Percentiles rank a stretch among this genome's conserved stretches.
Conservation (phyloP, 2,113 vertebrate genomes). For the Dinomys branickii region DNA sequence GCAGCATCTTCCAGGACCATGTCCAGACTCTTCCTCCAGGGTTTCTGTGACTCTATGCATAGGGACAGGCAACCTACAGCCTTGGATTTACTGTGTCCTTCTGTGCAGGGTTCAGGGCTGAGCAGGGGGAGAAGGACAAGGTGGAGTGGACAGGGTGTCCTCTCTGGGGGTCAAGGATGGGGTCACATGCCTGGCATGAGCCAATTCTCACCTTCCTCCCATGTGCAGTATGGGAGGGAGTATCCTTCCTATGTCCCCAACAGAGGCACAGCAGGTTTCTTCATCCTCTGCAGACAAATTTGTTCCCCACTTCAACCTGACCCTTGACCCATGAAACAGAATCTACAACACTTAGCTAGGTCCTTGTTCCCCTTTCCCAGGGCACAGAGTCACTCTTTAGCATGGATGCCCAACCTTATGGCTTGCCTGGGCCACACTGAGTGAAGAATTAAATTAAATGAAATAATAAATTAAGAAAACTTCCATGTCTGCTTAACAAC, state of each 20-base stretch:
- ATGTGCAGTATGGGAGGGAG: accelerated
- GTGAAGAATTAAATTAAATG: not conserved
- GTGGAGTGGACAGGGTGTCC: accelerated
- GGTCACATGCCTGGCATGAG: not conserved
- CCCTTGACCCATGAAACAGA: accelerated
- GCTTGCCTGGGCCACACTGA: not conserved
- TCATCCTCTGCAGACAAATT: not conserved
- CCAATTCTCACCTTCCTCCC: not conserved
- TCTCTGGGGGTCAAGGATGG: too few species aligned
- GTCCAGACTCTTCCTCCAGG: not conserved
- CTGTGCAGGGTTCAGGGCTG: not conserved
- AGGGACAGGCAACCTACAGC: not conserved
- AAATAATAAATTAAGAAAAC: not conserved
- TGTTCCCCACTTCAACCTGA: accelerated
- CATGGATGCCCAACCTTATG: not conserved
- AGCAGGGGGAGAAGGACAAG: not conserved
- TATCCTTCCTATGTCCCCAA: not conserved
- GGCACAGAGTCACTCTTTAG: not conserved
- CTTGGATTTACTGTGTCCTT: not conserved
- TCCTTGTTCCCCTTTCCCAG: not conserved
- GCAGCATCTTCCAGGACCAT: not conserved
- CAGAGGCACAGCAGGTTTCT: not conserved
- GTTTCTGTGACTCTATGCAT: not conserved
- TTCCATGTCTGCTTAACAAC: not conserved
- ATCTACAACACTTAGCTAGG: accelerated